Evolutionary conservation across 1,140 invertebrate species (phyloP), one percentile per base, ranked within the genome.

Genomic region (Danaus plexippus): DNA sequence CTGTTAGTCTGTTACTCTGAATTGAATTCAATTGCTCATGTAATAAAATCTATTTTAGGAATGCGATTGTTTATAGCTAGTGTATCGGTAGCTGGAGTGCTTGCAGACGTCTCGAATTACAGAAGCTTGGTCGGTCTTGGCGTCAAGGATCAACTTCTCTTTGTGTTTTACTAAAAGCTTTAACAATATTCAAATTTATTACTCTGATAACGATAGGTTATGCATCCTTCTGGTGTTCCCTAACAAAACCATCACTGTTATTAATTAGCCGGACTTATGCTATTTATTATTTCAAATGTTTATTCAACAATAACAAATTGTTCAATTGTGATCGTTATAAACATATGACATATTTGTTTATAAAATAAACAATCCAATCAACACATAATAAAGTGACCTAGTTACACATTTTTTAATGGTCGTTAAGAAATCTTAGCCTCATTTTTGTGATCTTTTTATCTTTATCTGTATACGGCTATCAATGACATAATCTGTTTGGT

Each of bases 41-140:
- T 63, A 77, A 77, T 79, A 81, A 75, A 77, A 76, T 71, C 73
- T 79, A 77, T 81, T 76, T 80, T 77, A 59, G 66, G 69, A 59
- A 52, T 75, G 66, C 59, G 66, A 73, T 77, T 79, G 69, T 78
- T 73, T 74, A 73, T 75, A 69, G 57, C 59, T 69, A 75, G 68
- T 72, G 67, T 67, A 68, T 73, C 66, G 67, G 67, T 63, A 64
- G 68, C 61, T 63, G 54, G 73, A 78, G 67, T 69, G 59, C 64
- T 71, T 72, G 65, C 75, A 78, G 70, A 69, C 70, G 51, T 74
- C 66, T 79, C 61, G 59, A 71, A 70, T 81, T 78, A 67, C 75
- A 73, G 71, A 70, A 62, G 65, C 64, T 45, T 71, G 64, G 57
- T 71, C 65, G 61, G 62, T 73, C 64, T 80, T 69, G 64, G 65